These are phyloP conservation scores for Aelia acuminata DNA, from an alignment of 2,888 invertebrate species.

Conservation along the genomic window DNA sequence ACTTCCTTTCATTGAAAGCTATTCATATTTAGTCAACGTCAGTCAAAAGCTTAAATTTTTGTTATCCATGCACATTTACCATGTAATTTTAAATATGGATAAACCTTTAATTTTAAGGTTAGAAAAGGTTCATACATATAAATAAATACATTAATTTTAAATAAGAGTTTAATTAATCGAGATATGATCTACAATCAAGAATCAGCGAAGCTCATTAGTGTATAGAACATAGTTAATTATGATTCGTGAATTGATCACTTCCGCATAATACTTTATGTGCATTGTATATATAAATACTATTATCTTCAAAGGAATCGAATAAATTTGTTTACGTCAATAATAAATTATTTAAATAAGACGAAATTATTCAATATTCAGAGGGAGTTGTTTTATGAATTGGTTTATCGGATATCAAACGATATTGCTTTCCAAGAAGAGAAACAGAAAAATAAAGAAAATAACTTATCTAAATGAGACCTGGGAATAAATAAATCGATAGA, in stretches of 20 bases:
- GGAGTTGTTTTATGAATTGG: no score
- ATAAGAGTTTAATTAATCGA: no score
- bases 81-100: no score
- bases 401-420: neutral
- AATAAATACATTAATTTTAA: no score
- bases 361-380: neutral
- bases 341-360: neutral
- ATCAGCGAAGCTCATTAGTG: neutral
- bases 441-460: neutral
- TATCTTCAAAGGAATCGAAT: neutral
- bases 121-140: no score
- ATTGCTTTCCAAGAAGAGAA: neutral
- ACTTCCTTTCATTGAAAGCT: no score
- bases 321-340: neutral
- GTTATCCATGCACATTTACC: no score
- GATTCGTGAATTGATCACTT: neutral
- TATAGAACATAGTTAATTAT: neutral
- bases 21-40: no score
- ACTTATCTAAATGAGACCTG: neutral
- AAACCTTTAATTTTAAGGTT: no score
- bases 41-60: no score
- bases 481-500: neutral
- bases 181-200: neutral
- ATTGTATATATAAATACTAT: neutral
- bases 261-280: neutral